Conservation (phyloP, 2,113 vertebrate species). For the Urocitellus parryii region DNA sequence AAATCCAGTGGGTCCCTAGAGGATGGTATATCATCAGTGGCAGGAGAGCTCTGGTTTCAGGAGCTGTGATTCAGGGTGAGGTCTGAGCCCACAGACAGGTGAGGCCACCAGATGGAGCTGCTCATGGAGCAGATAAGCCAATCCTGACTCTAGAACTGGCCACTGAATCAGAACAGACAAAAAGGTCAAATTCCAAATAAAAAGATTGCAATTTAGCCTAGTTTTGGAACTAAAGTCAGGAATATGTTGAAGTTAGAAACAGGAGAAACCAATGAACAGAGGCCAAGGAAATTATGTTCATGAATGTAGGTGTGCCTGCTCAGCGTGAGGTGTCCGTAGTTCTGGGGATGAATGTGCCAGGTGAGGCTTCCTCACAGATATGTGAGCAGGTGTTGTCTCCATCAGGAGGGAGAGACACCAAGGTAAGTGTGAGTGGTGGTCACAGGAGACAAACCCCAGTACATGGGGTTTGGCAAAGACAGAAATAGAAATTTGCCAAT, state of each 20-base stretch:
- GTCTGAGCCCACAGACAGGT: not conserved
- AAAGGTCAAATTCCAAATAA: not conserved
- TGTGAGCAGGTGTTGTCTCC: not conserved
- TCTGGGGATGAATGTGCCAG: no score
- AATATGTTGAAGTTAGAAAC: not conserved
- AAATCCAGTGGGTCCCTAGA: not conserved
- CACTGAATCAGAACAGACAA: not conserved
- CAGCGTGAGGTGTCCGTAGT: no score
- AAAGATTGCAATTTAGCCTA: not conserved
- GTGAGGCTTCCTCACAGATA: not conserved
- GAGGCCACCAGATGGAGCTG: not conserved
- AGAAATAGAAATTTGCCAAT: not conserved
- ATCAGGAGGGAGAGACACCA: not conserved
- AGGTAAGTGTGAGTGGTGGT: not conserved
- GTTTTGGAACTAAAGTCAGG: not conserved
- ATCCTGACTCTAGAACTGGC: not conserved
- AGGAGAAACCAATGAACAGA: not conserved
- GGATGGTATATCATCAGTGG: not conserved
- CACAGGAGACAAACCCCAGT: not conserved
- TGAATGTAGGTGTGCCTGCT: not conserved
- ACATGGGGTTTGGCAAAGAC: not conserved
- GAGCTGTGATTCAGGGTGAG: accelerated
- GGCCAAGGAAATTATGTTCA: not conserved
- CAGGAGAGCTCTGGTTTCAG: not conserved
- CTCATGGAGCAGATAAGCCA: not conserved